Evolutionary conservation across 2,888 invertebrate genomes (phyloP).

Genomic region (Omphaloscelis lunosa): DNA sequence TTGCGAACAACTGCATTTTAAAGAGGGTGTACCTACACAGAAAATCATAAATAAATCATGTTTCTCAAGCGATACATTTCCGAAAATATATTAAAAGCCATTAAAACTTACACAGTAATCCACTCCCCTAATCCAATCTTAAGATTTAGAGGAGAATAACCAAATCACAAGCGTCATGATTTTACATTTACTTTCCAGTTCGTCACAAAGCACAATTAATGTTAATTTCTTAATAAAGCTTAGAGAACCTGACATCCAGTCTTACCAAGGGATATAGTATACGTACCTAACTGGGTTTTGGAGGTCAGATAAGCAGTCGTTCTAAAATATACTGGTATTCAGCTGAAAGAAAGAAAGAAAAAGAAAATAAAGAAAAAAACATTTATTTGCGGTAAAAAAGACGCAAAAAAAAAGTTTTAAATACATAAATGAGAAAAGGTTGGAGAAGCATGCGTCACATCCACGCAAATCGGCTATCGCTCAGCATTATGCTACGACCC

Average conservation of each 20-base stretch:
- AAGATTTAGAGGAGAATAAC: slow-evolving; percentile 12
- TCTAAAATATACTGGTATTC: background rate
- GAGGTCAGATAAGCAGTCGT: background rate
- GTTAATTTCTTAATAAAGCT: slow-evolving; percentile 1
- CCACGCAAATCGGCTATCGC: too few species aligned
- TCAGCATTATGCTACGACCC: too few species aligned
- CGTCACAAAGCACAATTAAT: slow-evolving; percentile 8
- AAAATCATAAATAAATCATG: slow-evolving; percentile 10
- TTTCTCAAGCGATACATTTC: background rate
- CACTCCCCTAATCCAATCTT: slow-evolving; percentile 16
- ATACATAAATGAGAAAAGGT: too few species aligned
- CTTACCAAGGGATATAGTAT: background rate
- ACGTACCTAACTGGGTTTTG: background rate
- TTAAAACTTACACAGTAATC: slow-evolving; percentile 33
- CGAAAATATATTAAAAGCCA: slow-evolving; percentile 25
- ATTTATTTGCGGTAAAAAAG: too few species aligned
- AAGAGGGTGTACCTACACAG: background rate
- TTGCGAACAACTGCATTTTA: background rate
- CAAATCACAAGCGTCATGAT: slow-evolving; percentile 22
- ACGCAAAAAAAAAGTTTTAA: too few species aligned
- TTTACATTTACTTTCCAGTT: slow-evolving; percentile 21
- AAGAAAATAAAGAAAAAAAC: too few species aligned
- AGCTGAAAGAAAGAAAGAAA: too few species aligned
- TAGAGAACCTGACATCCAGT: background rate
- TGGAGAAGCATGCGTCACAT: too few species aligned